A percentile compares a stretch with the other conserved stretches of the same genome.
Conservation (phyloP, 2,797 vertebrate genomes). For the Hippopotamyrus pictus region DNA sequence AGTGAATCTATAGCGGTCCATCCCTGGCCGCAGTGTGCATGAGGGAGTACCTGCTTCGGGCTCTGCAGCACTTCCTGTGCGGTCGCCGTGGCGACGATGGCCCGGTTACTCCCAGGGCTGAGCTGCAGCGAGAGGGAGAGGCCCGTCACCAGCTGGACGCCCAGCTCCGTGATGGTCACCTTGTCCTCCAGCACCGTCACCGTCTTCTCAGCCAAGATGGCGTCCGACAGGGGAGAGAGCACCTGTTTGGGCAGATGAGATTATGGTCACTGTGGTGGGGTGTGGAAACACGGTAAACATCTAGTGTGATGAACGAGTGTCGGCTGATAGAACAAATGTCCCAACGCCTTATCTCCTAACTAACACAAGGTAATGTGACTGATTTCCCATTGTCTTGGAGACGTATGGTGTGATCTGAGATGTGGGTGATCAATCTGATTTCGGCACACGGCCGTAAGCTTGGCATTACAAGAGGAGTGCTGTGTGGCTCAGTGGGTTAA, state of each 20-base stretch:
- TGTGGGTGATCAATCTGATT: neutral
- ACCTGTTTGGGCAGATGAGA: slow-evolving; percentile 60
- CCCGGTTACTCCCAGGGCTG: slow-evolving; percentile 68
- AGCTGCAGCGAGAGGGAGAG: slow-evolving; percentile 80
- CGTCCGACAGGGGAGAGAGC: slow-evolving; percentile 88
- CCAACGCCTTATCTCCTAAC: neutral
- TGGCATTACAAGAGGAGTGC: neutral
- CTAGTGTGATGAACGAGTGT: neutral
- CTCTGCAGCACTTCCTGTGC: slow-evolving; percentile 81
- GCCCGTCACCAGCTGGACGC: slow-evolving; percentile 84
- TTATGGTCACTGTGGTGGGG: neutral
- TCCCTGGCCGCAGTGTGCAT: neutral
- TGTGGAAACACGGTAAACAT: neutral
- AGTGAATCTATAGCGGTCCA: neutral
- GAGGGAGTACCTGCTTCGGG: slow-evolving; percentile 75
- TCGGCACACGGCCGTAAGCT: neutral
- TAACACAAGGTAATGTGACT: neutral
- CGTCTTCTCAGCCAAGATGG: slow-evolving; percentile 91
- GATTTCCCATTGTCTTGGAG: neutral
- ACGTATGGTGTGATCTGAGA: neutral
- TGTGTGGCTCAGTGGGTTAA: neutral
- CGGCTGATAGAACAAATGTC: neutral
- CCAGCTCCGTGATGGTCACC: slow-evolving; percentile 85
- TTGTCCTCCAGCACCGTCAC: slow-evolving; percentile 87
- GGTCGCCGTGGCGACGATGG: slow-evolving; percentile 72